Evolutionary conservation across 2,797 vertebrate genomes (phyloP).

Genomic region (Leontopithecus rosalia): DNA sequence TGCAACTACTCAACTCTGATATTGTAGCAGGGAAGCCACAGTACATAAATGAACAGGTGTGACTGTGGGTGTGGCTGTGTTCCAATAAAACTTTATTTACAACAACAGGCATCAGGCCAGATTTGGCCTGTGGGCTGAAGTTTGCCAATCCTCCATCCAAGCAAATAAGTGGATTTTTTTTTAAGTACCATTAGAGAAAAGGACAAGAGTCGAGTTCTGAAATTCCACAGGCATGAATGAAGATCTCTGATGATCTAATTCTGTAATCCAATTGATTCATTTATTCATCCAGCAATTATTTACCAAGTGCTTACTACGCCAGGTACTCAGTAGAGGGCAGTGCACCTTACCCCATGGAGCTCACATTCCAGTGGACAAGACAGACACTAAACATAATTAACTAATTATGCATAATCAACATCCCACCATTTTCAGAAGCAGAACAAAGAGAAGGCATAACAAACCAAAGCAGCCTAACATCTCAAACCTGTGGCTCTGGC

Average conservation of each 20-base stretch:
- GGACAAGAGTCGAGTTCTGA: neutral
- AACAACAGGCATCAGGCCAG: neutral
- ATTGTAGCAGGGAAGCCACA: neutral
- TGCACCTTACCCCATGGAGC: neutral
- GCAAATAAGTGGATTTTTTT: neutral
- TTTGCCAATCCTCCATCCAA: neutral
- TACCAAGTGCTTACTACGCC: neutral
- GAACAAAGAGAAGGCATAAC: neutral
- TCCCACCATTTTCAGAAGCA: neutral
- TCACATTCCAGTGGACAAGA: neutral
- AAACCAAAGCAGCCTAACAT: too few species aligned
- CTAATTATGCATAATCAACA: neutral
- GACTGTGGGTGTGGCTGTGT: neutral
- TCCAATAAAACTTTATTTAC: neutral
- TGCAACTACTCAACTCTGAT: neutral
- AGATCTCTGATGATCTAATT: neutral
- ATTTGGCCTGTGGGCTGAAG: neutral
- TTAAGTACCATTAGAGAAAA: neutral
- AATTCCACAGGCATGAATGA: too few species aligned
- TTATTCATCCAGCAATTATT: neutral
- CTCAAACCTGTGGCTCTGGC: neutral
- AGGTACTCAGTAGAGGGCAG: neutral
- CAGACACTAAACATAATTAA: neutral
- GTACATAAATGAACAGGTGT: neutral
- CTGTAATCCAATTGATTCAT: neutral